Evolutionary conservation across 1,140 invertebrate species (phyloP), one percentile per base, ranked within the genome.

Genomic region (Centruroides sculpturatus): DNA sequence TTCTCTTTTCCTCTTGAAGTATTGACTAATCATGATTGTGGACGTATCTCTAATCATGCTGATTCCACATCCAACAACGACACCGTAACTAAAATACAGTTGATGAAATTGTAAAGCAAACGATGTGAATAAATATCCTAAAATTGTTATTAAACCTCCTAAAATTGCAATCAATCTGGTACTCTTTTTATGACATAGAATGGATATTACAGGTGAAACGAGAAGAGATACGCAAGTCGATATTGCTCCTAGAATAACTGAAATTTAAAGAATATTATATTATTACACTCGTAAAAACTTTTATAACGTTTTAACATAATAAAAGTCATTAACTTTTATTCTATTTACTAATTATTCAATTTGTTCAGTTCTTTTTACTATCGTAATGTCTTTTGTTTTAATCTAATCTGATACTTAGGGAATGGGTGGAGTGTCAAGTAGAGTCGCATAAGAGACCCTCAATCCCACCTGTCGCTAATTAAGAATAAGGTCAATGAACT

Each of bases 1-100:
- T 73, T 92, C 87, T 47, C 90, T 77, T 59, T 87, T 79, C 70
- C 83, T 79, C 65, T 87, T 84, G 78, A 93, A 92, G 77, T 93
- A 94, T 71, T 92, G 86, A 36, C 89, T 89, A 57, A 93, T 78
- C 74, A 93, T 86, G 59, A 93, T 79, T 7, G 84, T 82, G 13
- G 89, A 86, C 11, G 89, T 85, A 72, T 91, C 89, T 9, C 88
- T 77, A 35, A 90, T 87, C 72, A 93, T 78, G 47, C 87, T 84
- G 47, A 87, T 83, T 5, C 88, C 89, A 41, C 85, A 79, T 35
- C 88, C 87, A 67, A 89, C 76, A 35, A 90, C 80, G 64, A 90
- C 72, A 8, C 82, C 83, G 65, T 89, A 91, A 75, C 86, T 90
- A 78, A 92, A 86, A 76, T 89, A 89, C 46, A 91, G 76, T 70